Conservation (phyloP, 2,888 invertebrate genomes). For the Branchellion lobata region DNA sequence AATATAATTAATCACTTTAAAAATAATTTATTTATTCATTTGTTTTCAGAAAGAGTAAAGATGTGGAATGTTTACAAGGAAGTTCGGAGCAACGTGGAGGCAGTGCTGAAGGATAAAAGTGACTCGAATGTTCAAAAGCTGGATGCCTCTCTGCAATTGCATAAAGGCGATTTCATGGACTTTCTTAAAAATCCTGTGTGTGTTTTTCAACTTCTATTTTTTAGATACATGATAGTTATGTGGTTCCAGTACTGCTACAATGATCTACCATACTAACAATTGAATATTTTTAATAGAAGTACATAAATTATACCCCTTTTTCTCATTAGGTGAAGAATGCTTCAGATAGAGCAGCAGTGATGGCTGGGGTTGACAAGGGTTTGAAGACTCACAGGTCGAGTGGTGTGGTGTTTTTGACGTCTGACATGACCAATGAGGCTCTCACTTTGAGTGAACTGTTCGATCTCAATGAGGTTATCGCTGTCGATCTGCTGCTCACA, state of each 20-base stretch:
- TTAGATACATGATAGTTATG: not conserved
- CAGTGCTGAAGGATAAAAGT: constrained; percentile 59
- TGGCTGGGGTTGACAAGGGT: constrained; percentile 71
- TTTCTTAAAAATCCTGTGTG: constrained; percentile 81
- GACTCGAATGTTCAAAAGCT: constrained; percentile 65
- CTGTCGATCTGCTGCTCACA: constrained; percentile 83
- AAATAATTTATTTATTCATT: too few relatives aligned
- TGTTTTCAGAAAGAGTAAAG: too few relatives aligned
- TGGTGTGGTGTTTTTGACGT: constrained; percentile 67
- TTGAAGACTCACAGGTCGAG: constrained; percentile 60
- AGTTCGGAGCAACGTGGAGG: constrained; percentile 59
- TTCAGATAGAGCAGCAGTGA: constrained; percentile 77
- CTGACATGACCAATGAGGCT: constrained; percentile 85
- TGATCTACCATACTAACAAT: too few relatives aligned
- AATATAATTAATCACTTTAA: too few relatives aligned
- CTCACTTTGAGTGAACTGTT: constrained; percentile 93
- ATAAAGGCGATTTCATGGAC: constrained; percentile 82
- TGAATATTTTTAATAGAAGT: not conserved
- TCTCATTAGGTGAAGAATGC: constrained; percentile 68
- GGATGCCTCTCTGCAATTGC: constrained; percentile 75
- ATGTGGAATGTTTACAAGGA: constrained; percentile 63
- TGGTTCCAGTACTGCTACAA: too few relatives aligned
- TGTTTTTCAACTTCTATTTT: constrained; percentile 31
- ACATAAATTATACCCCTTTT: not conserved
- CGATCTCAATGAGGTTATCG: constrained; percentile 84